Evolutionary conservation across 2,888 invertebrate genomes (phyloP).

Genomic region (Ormia ochracea): DNA sequence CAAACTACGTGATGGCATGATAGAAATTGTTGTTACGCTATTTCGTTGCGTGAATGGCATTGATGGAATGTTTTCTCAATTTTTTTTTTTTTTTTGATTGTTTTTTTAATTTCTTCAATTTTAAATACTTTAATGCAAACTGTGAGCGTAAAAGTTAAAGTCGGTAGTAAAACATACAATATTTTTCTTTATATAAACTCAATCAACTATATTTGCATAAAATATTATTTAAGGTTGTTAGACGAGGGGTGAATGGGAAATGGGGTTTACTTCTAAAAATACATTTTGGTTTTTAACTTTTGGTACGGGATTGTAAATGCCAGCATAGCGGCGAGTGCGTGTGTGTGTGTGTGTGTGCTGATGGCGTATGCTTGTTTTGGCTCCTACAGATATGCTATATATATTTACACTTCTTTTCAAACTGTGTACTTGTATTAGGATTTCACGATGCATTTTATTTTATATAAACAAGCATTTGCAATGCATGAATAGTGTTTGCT

Average conservation of each 20-base stretch:
- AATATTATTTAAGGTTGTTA: conserved; percentile 9
- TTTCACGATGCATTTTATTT: conserved; percentile 16
- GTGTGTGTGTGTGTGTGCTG: neutral
- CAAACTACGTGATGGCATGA: conserved; percentile 38
- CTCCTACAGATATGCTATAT: conserved; percentile 46
- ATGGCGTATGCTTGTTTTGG: conserved; percentile 27
- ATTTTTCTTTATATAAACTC: conserved; percentile 25
- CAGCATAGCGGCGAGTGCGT: neutral
- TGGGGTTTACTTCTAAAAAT: conserved; percentile 49
- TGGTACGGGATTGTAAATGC: neutral
- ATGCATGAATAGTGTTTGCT: conserved; percentile 43
- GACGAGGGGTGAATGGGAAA: conserved; percentile 2
- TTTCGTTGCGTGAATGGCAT: conserved; percentile 23
- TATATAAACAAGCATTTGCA: conserved; percentile 47
- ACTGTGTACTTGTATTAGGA: neutral
- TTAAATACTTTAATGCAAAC: neutral
- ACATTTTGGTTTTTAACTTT: too few relatives aligned
- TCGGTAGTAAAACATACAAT: neutral
- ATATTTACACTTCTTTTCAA: neutral
- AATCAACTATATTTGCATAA: conserved; percentile 42
- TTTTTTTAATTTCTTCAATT: neutral
- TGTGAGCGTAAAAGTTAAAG: neutral
- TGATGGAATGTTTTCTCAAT: conserved; percentile 10
- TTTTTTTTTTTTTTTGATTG: too few relatives aligned
- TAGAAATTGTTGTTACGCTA: conserved; percentile 5